A percentile compares a stretch with the other conserved stretches of the same genome.
Conservation (phyloP, 2,888 invertebrate species). For the Bimastos eiseni region DNA sequence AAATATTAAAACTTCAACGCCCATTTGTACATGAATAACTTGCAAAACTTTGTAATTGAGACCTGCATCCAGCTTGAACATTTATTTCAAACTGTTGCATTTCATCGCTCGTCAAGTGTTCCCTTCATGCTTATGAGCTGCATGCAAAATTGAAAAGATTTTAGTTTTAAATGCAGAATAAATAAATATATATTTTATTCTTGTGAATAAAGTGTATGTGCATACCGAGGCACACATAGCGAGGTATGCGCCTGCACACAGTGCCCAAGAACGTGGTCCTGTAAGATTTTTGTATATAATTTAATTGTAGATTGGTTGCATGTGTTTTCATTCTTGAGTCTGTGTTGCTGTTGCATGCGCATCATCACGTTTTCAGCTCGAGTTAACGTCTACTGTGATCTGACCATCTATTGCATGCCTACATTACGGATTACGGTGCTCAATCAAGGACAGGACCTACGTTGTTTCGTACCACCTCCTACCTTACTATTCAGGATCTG, state of each 20-base stretch:
- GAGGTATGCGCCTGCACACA: neutral
- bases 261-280: neutral
- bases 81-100: neutral
- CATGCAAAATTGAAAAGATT: neutral
- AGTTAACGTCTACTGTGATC: constrained; percentile 17
- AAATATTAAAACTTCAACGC: neutral
- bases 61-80: neutral
- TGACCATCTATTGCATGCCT: constrained; percentile 23
- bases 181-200: neutral
- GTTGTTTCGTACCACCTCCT: constrained; percentile 24
- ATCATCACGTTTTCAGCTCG: neutral
- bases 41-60: neutral
- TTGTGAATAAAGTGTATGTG: neutral
- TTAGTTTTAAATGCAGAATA: neutral
- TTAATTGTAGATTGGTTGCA: constrained; percentile 3
- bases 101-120: neutral
- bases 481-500: constrained; percentile 17
- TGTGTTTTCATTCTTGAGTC: constrained; percentile 14
- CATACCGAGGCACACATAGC: neutral
- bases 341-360: neutral
- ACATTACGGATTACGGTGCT: constrained; percentile 21
- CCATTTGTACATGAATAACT: neutral
- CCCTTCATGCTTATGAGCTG: neutral
- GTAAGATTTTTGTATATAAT: constrained; percentile 8
- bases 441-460: constrained; percentile 16